A percentile compares a stretch with the other conserved stretches of the same genome.
Conservation (phyloP, 1,140 invertebrate genomes). For the Diuraphis noxia region DNA sequence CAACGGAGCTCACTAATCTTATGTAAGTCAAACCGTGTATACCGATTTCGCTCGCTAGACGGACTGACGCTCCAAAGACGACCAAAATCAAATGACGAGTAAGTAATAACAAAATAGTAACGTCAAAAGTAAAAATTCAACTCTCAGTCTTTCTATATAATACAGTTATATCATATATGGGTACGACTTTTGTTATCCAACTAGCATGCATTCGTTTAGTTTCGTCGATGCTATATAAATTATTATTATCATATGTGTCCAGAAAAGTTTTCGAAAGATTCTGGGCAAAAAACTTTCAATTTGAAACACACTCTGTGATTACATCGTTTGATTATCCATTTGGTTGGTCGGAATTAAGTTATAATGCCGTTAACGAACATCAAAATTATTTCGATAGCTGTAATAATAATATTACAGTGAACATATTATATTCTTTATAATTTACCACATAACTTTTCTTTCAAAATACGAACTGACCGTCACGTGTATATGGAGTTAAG, state of each 20-base stretch:
- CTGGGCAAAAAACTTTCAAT: not conserved
- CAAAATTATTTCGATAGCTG: not conserved
- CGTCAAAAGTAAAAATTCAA: not conserved
- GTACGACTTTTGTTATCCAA: not conserved
- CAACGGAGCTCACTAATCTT: conserved; percentile 34
- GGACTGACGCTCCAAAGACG: not conserved
- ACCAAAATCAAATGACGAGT: not conserved
- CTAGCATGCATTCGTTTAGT: not conserved
- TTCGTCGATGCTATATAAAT: not conserved
- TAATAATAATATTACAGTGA: not conserved
- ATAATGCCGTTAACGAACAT: not conserved
- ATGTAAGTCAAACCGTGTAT: conserved; percentile 4
- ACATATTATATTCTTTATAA: not conserved
- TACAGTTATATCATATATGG: not conserved
- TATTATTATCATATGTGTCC: too few relatives aligned
- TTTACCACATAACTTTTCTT: not conserved
- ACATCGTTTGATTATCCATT: not conserved
- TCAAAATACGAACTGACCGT: not conserved
- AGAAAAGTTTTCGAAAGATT: not conserved
- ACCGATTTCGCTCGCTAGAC: not conserved
- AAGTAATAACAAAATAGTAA: not conserved
- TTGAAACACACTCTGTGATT: not conserved
- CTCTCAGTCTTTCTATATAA: not conserved
- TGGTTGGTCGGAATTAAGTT: not conserved
- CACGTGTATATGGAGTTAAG: not conserved